A percentile compares a stretch with the other conserved stretches of the same genome.
Conservation (phyloP, 2,797 vertebrate genomes). For the Rhabdomys pumilio region DNA sequence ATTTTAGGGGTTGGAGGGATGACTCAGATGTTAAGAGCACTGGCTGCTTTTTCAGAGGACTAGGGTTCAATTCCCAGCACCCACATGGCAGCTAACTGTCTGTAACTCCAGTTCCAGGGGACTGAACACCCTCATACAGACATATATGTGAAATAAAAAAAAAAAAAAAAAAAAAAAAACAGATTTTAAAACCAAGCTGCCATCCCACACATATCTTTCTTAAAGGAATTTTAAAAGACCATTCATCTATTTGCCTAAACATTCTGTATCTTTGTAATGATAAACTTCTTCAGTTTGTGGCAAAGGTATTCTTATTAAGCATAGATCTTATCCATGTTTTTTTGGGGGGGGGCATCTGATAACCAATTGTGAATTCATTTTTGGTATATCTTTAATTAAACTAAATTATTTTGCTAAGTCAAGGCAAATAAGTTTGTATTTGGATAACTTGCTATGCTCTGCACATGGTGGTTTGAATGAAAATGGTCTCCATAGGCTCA, state of each 20-base stretch:
- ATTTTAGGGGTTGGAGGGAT: not conserved
- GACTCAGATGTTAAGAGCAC: not conserved
- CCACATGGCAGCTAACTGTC: not conserved
- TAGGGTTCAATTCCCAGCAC: not conserved
- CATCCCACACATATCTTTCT: not conserved
- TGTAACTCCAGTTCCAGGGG: not conserved
- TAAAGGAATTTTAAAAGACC: constrained; percentile 83
- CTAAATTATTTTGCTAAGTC: constrained; percentile 90
- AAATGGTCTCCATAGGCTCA: constrained; percentile 65
- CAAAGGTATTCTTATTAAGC: constrained; percentile 86
- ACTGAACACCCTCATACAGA: not conserved
- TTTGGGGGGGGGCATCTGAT: constrained; percentile 77
- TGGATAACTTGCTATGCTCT: constrained; percentile 93
- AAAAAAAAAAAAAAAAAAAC: too few species aligned
- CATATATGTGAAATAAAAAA: not conserved
- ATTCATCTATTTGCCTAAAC: constrained; percentile 87
- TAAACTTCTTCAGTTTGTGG: constrained; percentile 83
- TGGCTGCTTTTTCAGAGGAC: not conserved
- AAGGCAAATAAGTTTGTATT: constrained; percentile 90
- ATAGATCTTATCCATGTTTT: constrained; percentile 84
- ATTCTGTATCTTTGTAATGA: constrained; percentile 83
- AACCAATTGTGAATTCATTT: constrained; percentile 90
- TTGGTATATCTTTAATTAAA: constrained; percentile 91
- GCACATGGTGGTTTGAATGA: constrained; percentile 95
- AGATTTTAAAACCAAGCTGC: not conserved